Evolutionary conservation across 2,888 invertebrate species (phyloP).

Genomic region (Dioctria rufipes): DNA sequence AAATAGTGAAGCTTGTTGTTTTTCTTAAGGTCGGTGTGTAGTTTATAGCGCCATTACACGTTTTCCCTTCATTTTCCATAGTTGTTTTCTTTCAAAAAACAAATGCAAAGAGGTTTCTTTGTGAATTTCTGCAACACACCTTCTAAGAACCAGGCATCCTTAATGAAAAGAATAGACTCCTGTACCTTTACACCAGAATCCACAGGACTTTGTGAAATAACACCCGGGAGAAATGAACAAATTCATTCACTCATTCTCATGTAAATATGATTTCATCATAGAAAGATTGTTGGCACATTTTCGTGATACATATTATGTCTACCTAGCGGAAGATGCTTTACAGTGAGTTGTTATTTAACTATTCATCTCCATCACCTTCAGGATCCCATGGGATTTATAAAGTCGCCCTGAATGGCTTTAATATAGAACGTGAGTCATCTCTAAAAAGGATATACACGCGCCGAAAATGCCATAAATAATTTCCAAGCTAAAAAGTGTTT

Average conservation of each 20-base stretch:
- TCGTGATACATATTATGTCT: conserved; percentile 16
- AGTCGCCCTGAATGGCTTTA: conserved; percentile 24
- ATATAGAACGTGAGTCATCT: conserved; percentile 31
- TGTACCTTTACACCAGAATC: background rate
- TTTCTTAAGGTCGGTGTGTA: conserved; percentile 14
- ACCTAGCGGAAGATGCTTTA: background rate
- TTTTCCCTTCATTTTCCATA: background rate
- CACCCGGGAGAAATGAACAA: conserved; percentile 49
- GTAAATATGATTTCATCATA: conserved; percentile 30
- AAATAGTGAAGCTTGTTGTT: conserved; percentile 6
- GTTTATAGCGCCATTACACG: background rate
- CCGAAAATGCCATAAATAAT: conserved; percentile 34
- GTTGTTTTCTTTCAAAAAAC: background rate
- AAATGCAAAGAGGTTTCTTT: conserved; percentile 15
- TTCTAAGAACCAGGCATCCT: background rate
- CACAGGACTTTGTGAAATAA: background rate
- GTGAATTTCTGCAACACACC: background rate
- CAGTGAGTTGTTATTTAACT: conserved; percentile 33
- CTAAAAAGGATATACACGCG: conserved; percentile 1
- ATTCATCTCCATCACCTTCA: conserved; percentile 41
- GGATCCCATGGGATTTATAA: conserved; percentile 20
- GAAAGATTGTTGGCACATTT: conserved; percentile 25
- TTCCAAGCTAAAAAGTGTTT: conserved; percentile 26
- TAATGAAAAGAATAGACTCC: conserved; percentile 15
- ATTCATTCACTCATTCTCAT: conserved; percentile 48